A percentile compares a stretch with the other conserved stretches of the same genome.
These are phyloP conservation scores for Tachysurus vachellii DNA, from an alignment of 2,113 vertebrate genomes.

Conservation along the genomic window DNA sequence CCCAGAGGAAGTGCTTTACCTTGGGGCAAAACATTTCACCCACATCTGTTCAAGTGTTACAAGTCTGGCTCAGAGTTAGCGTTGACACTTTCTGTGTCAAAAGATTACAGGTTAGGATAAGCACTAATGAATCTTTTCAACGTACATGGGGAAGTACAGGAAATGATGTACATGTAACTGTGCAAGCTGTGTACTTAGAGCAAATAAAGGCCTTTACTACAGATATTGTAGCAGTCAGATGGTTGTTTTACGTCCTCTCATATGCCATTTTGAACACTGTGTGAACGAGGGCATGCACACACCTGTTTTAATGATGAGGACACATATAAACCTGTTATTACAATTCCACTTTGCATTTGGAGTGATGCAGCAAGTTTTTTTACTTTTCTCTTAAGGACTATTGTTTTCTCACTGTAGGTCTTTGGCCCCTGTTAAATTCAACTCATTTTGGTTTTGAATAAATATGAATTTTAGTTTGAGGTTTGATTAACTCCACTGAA, in stretches of 20 bases:
- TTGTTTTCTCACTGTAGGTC: not conserved
- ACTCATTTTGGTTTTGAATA: not conserved
- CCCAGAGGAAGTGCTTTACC: not conserved
- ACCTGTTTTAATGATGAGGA: conserved; percentile 40
- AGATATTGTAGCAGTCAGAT: conserved; percentile 1
- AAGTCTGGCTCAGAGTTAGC: not conserved
- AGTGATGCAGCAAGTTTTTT: conserved; percentile 18
- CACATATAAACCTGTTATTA: conserved; percentile 41
- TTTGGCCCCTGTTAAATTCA: not conserved
- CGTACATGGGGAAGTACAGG: no score
- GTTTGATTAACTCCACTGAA: not conserved
- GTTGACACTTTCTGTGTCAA: not conserved
- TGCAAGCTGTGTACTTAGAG: not conserved
- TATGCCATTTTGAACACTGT: conserved; percentile 6
- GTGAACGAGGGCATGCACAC: conserved; percentile 1
- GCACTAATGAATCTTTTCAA: not conserved
- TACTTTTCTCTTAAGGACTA: not conserved
- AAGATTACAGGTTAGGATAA: not conserved
- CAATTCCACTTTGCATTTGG: conserved; percentile 26
- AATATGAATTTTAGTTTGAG: not conserved
- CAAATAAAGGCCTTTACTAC: not conserved
- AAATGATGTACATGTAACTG: not conserved
- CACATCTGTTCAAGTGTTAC: not conserved
- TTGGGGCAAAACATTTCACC: not conserved
- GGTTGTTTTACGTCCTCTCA: conserved; percentile 5